These are phyloP conservation scores for Caenorhabditis wallacei DNA, from an alignment of 2,888 invertebrate species.

Conservation along the genomic window DNA sequence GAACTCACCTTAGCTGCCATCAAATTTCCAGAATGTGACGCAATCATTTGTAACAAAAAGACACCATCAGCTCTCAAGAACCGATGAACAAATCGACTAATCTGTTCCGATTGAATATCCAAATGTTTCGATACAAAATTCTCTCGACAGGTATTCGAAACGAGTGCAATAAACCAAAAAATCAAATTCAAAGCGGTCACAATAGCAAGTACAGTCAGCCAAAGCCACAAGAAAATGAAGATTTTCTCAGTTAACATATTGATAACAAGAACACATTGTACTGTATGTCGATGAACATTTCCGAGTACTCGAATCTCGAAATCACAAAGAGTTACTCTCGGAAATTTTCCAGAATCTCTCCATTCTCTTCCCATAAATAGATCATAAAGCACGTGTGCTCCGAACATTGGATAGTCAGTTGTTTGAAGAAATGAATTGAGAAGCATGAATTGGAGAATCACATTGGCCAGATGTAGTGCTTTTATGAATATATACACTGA, in stretches of 20 bases:
- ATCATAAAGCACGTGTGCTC: conserved; percentile 84
- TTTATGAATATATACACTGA: conserved; percentile 84
- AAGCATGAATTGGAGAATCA: conserved; percentile 83
- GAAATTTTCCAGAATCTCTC: conserved; percentile 83
- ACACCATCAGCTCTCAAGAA: conserved; percentile 83
- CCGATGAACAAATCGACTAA: conserved; percentile 77
- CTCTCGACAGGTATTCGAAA: conserved; percentile 75
- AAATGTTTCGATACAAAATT: conserved; percentile 73
- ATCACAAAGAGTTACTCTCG: conserved; percentile 84
- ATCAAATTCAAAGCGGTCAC: conserved; percentile 80
- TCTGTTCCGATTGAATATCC: conserved; percentile 72
- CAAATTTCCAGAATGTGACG: conserved; percentile 76
- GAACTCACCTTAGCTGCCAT: conserved; percentile 71
- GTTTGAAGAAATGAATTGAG: conserved; percentile 85
- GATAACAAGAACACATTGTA: conserved; percentile 82
- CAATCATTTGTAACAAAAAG: conserved; percentile 79
- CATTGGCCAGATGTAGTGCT: conserved; percentile 81
- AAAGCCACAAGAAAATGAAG: conserved; percentile 83
- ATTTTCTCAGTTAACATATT: conserved; percentile 83
- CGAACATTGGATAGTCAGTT: conserved; percentile 83
- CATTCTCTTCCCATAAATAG: conserved; percentile 83
- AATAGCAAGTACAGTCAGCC: conserved; percentile 81
- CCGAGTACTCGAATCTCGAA: conserved; percentile 83
- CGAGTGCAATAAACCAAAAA: conserved; percentile 81
- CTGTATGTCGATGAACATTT: conserved; percentile 83